Evolutionary conservation across 53 echinoderm and acorn worm genomes (phyloP).

Genomic region (Temnopleurus reevesii): DNA sequence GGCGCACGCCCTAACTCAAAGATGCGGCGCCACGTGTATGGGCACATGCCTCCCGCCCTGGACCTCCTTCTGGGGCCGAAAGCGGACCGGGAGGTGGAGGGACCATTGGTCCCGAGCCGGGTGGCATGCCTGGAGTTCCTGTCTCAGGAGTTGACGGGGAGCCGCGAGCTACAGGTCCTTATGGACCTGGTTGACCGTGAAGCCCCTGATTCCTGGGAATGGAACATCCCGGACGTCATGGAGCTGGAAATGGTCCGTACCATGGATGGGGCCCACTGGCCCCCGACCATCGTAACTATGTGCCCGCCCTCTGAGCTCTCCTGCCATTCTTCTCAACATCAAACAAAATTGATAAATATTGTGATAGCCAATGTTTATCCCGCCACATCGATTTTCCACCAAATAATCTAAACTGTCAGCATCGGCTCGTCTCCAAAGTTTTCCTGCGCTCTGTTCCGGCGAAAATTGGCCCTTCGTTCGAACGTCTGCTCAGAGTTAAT

Average conservation of each 20-base stretch:
- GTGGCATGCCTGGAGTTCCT: background rate
- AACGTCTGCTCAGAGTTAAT: conserved; percentile 34
- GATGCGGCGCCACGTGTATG: background rate
- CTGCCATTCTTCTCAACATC: background rate
- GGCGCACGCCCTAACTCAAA: background rate
- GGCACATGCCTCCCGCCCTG: background rate
- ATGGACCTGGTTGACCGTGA: background rate
- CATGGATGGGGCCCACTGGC: background rate
- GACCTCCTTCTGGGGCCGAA: background rate
- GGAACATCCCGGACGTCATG: background rate
- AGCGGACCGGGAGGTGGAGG: background rate
- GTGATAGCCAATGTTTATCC: conserved; percentile 21
- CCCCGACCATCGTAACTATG: background rate
- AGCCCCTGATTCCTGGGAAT: background rate
- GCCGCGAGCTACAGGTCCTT: background rate
- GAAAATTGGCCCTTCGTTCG: background rate
- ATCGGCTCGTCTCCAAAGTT: background rate
- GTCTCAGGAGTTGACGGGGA: background rate
- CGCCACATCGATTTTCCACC: conserved; percentile 18
- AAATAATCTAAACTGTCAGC: conserved; percentile 14
- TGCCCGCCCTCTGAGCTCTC: background rate
- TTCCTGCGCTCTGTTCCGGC: background rate
- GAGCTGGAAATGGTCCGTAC: background rate
- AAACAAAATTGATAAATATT: conserved; percentile 5
- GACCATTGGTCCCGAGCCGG: background rate